These are phyloP conservation scores for Dolichopus griseipennis DNA, from an alignment of 2,888 invertebrate genomes.

Conservation along the genomic window DNA sequence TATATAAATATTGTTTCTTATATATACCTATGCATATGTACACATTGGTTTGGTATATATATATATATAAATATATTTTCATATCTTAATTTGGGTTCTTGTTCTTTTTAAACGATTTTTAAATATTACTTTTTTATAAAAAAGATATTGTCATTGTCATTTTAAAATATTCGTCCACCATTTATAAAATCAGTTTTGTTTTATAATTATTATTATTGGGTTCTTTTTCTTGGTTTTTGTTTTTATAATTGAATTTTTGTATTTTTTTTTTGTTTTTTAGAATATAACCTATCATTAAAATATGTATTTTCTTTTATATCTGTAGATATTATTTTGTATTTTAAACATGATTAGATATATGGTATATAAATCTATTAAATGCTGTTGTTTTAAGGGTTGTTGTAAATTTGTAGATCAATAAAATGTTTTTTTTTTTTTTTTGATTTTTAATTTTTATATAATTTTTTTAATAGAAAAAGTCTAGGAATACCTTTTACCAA, in stretches of 20 bases:
- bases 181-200: not conserved
- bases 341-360: no score
- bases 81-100: slow-evolving; percentile 1
- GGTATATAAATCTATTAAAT: not conserved
- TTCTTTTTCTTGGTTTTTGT: not conserved
- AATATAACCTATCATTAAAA: no score
- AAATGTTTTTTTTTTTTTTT: not conserved
- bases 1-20: no score
- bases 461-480: no score
- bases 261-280: no score
- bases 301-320: no score
- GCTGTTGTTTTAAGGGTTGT: not conserved
- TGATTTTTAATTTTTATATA: no score
- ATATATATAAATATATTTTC: not conserved
- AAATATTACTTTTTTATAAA: no score
- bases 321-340: no score
- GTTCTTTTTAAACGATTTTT: not conserved
- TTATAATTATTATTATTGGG: no score
- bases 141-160: not conserved
- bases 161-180: not conserved
- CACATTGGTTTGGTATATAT: not conserved
- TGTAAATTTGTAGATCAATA: not conserved
- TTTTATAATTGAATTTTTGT: not conserved
- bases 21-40: no score
- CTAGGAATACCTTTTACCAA: no score